Base-by-base conservation (phyloP, 2,113 vertebrate species). In the Coracopsis vasa region DNA sequence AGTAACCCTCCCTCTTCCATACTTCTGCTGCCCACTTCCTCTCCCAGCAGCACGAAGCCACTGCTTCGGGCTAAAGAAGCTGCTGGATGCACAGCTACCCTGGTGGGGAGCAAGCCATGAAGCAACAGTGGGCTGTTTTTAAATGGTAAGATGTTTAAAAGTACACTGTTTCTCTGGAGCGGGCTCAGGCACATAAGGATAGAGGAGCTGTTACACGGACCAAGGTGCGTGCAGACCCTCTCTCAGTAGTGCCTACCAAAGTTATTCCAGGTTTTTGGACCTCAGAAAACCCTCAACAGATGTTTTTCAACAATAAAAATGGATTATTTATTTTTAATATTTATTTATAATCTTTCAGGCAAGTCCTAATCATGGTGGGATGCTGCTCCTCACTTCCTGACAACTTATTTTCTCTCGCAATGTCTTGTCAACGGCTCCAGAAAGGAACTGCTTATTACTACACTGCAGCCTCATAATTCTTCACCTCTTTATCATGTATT, bases 341-440 rank as follows among this genome's bases (percentile, higher is more conserved):
- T 81, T 79, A 44, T 27, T 92, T 69, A 13, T 12, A 65, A 41
- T 37, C 39, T 54, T 86, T 70, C 54, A 95, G 54, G 33, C 37
- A 58, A 69, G 3, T 17, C 11, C 80, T 27, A n/a, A 21, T 47
- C n/a, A 50, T 7, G 29, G 50, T 33, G 73, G 60, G 50, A 83
- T 41, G 39, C 72, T 74, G 39, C 28, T 73, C 13, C 7, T 69
- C 31, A 23, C 31, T 37, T 48, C 48, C 80, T 48, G 20, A 64
- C 69, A 89, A 50, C 42, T 54, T 31, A 44, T 21, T 24, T 84
- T 39, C 83, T 64, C 47, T 15, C 19, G 50, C 33, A 71, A 33
- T 1, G 19, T 31, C 82, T 42, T 75, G 51, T 25, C 39, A 78
- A n/a, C 1, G 1, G 51, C 77, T 78, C 42, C 0, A 0, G 29